Evolutionary conservation across 2,888 invertebrate species (phyloP).

Genomic region (Macropis europaea): DNA sequence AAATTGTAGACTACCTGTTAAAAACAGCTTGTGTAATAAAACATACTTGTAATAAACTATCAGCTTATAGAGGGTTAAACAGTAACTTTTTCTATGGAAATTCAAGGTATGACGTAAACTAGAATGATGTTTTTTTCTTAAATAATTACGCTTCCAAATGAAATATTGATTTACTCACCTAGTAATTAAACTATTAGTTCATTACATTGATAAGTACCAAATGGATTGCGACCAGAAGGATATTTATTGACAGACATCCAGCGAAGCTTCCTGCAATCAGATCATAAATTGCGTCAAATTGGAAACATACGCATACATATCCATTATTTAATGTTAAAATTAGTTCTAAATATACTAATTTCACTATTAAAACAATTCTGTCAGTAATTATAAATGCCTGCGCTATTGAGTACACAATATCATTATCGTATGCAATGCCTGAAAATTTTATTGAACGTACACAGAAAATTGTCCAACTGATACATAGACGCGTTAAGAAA

Average conservation of each 20-base stretch:
- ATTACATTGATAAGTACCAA: constrained; percentile 25
- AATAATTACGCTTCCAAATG: too few relatives aligned
- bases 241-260: constrained; percentile 21
- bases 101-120: too few relatives aligned
- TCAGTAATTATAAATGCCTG: not conserved
- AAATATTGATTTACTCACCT: constrained; percentile 20
- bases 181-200: constrained; percentile 22
- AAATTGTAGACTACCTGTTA: too few relatives aligned
- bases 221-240: constrained; percentile 28
- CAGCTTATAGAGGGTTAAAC: too few relatives aligned
- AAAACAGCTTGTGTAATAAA: too few relatives aligned
- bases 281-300: not conserved
- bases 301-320: not conserved
- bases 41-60: too few relatives aligned
- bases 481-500: too few relatives aligned
- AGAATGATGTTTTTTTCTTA: too few relatives aligned
- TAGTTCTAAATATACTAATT: not conserved
- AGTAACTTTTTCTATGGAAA: too few relatives aligned
- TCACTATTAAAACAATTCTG: too few relatives aligned
- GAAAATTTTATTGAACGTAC: not conserved
- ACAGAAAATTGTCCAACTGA: not conserved
- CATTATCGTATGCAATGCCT: not conserved
- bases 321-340: not conserved
- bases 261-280: constrained; percentile 44
- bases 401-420: too few relatives aligned